Base-by-base conservation (phyloP, 2,888 invertebrate species). In the Cacoxenus indagator region DNA sequence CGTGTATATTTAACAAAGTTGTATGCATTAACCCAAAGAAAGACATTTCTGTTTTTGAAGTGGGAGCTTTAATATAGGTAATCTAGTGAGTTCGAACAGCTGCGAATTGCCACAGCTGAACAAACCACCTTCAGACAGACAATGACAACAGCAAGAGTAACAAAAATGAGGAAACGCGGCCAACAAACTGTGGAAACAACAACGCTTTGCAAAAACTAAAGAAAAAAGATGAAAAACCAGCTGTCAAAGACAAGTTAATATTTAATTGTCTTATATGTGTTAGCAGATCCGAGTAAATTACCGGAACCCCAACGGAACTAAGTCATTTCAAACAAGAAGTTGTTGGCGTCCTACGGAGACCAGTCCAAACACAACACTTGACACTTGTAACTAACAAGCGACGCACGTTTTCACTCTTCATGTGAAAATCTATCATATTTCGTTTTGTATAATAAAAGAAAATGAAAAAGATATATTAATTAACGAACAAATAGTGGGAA, bases 241-340 rank as follows among this genome's bases (percentile, higher is more conserved):
- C n/a, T n/a, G n/a, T n/a, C 5, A 31, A 31, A 1, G 17, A 27
- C 55, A 55, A 26, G 27, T 4, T 55, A 55, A 27, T 55, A 55
- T 55, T 55, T n/a, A 55, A 55, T 24, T 55, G 37, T 14, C 8
- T 37, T 37, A 31, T 31, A 6, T 31, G 14, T 37, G 37, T 37
- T 37, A 37, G 14, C 2, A 37, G 9, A 37, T 8, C 2, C 9
- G 37, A 37, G 2, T 2, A 37, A 37, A 72, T 65, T 74, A 69
- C 65, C 68, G 65, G 70, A 70, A 69, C 70, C 69, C 69, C 73
- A 37, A 37, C 37, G 37, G 37, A 37, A 37, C 37, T 11, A 37
- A 37, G 37, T 37, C 3, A 37, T 37, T 37, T 19, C 4, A 61
- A 22, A 4, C 37, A 9, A 4, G 14, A 37, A 19, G 70, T 65